Base-by-base conservation (phyloP, 1,140 invertebrate species). In the Dendrolimus punctatus region DNA sequence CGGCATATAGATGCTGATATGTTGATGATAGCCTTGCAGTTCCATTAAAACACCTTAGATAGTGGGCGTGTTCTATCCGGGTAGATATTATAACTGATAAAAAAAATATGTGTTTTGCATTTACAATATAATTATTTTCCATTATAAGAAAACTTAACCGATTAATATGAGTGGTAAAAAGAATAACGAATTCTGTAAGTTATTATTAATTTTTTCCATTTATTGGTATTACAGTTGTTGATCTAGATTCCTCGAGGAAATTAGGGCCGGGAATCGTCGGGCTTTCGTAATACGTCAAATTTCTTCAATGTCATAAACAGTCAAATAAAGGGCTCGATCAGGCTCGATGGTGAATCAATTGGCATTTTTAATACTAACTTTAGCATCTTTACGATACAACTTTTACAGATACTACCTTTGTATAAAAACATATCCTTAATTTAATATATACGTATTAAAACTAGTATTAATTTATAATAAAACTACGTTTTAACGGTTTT, bases 111-210 rank as follows among this genome's bases (percentile, higher is more conserved):
- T 48, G 46, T 48, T n/a, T 46, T 38, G 8, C 43, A 8, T 6
- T 45, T 10, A n/a, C 23, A 10, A 39, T 48, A 51, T 42, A 40
- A 23, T 6, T 39, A n/a, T 9, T 51, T 9, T 39, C 23, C 43
- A 53, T 40, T 38, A 38, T 60, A 7, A 52, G 44, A 36, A 39
- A 8, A 39, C 42, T 43, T 51, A 53, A 38, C 2, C 37, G 23
- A 45, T 39, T 40, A 53, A 37, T 48, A 74, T 74, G 71, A 53
- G 61, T 46, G 41, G 48, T 49, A 58, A 64, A 53, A 81, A 79
- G 56, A 57, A 73, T 54, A 81, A 81, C 53, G 67, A 78, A 39
- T 81, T 81, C 54, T 81, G 78, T 81, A 64, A 81, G 78, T 77
- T 57, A 23, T 53, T 23, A 23, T 23, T 4, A 6, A 52, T 39